Percentiles rank a stretch among this genome's conserved stretches.
Evolutionary conservation across 2,888 invertebrate genomes (phyloP).

Genomic region (Terebella lapidaria): DNA sequence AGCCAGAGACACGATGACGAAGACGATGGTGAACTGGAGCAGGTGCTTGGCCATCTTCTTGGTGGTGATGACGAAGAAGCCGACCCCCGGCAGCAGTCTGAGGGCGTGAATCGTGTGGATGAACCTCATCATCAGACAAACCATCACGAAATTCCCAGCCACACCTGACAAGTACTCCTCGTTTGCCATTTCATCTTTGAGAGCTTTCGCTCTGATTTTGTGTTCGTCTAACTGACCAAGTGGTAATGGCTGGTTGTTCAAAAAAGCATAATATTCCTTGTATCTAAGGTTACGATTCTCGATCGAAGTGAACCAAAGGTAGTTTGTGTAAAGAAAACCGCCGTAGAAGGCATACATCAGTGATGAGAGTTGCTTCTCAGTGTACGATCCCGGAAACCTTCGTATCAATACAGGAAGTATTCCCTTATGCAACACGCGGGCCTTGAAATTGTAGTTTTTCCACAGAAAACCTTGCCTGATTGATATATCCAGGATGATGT

Average conservation of each 20-base stretch:
- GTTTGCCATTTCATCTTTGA: not conserved
- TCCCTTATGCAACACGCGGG: not conserved
- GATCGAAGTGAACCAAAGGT: too few species aligned
- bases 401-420: not conserved
- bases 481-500: too few species aligned
- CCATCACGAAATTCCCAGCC: not conserved
- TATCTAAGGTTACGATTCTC: too few species aligned
- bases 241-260: not conserved
- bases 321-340: not conserved
- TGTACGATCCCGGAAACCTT: not conserved
- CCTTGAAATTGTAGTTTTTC: too few species aligned
- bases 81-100: too few species aligned
- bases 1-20: too few species aligned
- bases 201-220: not conserved
- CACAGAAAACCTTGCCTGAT: too few species aligned
- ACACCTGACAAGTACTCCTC: not conserved
- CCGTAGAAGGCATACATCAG: not conserved
- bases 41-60: too few species aligned
- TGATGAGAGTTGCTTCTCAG: not conserved
- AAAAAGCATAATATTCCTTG: too few species aligned
- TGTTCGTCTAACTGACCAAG: not conserved
- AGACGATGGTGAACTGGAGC: not conserved
- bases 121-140: not conserved
- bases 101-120: not conserved
- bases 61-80: too few species aligned